Evolutionary conservation across 2,113 vertebrate species (phyloP).

Genomic region (Cynopterus brachyotis): DNA sequence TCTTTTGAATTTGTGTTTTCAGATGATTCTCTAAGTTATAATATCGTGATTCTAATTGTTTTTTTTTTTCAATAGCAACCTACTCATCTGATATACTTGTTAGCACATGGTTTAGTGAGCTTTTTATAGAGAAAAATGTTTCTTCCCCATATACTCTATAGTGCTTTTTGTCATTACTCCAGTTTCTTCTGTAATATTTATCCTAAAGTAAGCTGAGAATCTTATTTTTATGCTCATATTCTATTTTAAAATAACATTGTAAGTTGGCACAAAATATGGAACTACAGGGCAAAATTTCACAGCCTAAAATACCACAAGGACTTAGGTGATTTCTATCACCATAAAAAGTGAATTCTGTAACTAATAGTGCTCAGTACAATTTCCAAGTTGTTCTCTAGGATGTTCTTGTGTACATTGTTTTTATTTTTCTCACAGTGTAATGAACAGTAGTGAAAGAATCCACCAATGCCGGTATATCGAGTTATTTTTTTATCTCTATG

Average conservation of each 20-base stretch:
- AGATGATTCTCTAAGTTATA: background rate
- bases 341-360: background rate
- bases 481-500: background rate
- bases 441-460: background rate
- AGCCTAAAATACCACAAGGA: background rate
- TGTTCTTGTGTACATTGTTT: background rate
- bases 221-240: conserved; percentile 1
- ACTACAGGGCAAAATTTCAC: background rate
- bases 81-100: conserved; percentile 6
- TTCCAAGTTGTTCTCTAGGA: background rate
- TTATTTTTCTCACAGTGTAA: background rate
- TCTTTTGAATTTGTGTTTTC: conserved; percentile 3
- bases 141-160: background rate
- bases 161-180: background rate
- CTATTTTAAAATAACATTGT: conserved; percentile 38
- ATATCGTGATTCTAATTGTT: background rate
- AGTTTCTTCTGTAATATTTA: background rate
- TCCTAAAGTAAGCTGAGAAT: conserved; percentile 8
- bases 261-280: conserved; percentile 19
- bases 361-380: background rate
- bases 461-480: background rate
- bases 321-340: background rate
- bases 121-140: conserved; percentile 17
- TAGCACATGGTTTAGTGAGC: conserved; percentile 33
- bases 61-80: background rate